These are phyloP conservation scores for Rugalucina vietnamica DNA, from an alignment of 2,888 invertebrate species.

Conservation along the genomic window DNA sequence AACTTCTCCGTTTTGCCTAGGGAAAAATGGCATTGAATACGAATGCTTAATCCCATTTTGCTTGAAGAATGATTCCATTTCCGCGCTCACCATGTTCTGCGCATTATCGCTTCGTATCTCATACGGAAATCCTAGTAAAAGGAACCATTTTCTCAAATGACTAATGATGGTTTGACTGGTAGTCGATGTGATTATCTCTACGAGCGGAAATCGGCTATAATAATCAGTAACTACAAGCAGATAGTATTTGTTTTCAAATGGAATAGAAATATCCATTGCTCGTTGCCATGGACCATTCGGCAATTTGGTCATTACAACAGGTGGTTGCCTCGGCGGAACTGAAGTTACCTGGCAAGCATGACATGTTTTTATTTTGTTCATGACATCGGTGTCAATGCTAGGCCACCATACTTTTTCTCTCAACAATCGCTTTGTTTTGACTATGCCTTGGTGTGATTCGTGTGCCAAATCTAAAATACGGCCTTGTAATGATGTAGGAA, in stretches of 20 bases:
- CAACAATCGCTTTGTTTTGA: slow-evolving; percentile 44
- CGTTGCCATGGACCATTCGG: slow-evolving; percentile 28
- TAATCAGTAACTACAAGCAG: slow-evolving; percentile 28
- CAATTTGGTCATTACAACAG: slow-evolving; percentile 20
- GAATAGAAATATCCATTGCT: slow-evolving; percentile 28
- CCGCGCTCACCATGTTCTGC: slow-evolving; percentile 33
- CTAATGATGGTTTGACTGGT: slow-evolving; percentile 18
- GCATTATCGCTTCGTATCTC: slow-evolving; percentile 46
- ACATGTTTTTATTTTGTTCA: slow-evolving; percentile 24
- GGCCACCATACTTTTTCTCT: slow-evolving; percentile 48
- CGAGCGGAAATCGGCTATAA: slow-evolving; percentile 36
- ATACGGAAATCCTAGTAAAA: slow-evolving; percentile 13
- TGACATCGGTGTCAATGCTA: slow-evolving; percentile 27
- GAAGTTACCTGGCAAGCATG: slow-evolving; percentile 23
- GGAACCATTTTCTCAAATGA: slow-evolving; percentile 30
- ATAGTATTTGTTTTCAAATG: slow-evolving; percentile 29
- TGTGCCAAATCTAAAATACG: slow-evolving; percentile 34
- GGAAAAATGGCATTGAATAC: slow-evolving; percentile 43
- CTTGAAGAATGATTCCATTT: slow-evolving; percentile 29
- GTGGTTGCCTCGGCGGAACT: not conserved
- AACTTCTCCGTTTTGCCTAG: slow-evolving; percentile 44
- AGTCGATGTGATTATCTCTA: slow-evolving; percentile 18
- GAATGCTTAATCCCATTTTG: slow-evolving; percentile 37
- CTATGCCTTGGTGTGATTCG: slow-evolving; percentile 43
- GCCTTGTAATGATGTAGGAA: slow-evolving; percentile 12